These are phyloP conservation scores for Drosophila tripunctata DNA, from an alignment of 2,888 invertebrate genomes.

Conservation along the genomic window DNA sequence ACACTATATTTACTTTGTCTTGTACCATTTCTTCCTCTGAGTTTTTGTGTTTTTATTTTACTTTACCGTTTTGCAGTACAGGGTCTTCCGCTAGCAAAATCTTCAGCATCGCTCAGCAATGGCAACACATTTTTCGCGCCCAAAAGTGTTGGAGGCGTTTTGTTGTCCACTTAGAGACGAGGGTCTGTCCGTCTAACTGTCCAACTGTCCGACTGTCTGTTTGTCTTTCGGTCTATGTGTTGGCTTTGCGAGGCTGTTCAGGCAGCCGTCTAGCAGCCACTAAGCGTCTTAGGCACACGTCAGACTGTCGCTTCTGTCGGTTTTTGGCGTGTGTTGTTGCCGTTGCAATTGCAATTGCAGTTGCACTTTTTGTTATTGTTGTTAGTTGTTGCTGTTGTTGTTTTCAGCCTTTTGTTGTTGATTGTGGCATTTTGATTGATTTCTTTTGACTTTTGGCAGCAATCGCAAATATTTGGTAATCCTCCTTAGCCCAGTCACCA, in stretches of 20 bases:
- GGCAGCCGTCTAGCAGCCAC: conserved; percentile 58
- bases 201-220: conserved; percentile 6
- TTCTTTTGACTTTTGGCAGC: conserved; percentile 78
- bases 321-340: conserved; percentile 50
- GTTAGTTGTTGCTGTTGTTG: conserved; percentile 32
- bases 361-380: conserved; percentile 46
- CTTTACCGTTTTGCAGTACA: too few relatives aligned
- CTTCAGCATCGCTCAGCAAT: conserved; percentile 42
- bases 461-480: conserved; percentile 77
- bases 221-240: conserved; percentile 41
- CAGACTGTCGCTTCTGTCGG: conserved; percentile 76
- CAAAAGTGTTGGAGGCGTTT: conserved; percentile 79
- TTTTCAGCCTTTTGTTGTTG: conserved; percentile 58
- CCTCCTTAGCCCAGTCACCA: conserved; percentile 35
- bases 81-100: background rate
- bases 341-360: conserved; percentile 32
- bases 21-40: too few relatives aligned
- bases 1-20: too few relatives aligned
- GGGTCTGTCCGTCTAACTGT: conserved; percentile 60
- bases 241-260: conserved; percentile 9
- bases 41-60: too few relatives aligned
- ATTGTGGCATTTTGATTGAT: conserved; percentile 76
- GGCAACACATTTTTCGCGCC: conserved; percentile 78
- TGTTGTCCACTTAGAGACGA: conserved; percentile 76
- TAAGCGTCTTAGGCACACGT: conserved; percentile 78